Evolutionary conservation across 2,113 vertebrate species (phyloP), one percentile per base, ranked within the genome.

Genomic region (Catharus fuscescens): DNA sequence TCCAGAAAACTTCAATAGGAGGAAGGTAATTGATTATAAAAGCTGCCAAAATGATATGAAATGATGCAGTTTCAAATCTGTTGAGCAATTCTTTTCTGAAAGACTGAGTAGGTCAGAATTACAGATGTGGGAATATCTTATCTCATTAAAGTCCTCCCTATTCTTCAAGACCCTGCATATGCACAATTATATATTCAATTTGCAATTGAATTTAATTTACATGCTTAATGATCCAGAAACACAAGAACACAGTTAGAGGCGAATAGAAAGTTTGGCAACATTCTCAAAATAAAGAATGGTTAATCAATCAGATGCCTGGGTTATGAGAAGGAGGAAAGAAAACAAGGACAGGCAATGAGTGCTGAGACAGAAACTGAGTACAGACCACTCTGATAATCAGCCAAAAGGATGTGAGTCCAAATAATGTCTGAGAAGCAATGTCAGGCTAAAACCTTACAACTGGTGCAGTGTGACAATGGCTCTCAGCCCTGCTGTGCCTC

Each of bases 171-270:
- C 64, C 50, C 71, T 86, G 77, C 38, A 59, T 48, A 62, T 34
- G 50, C 90, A 87, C 73, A 50, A 60, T 88, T 88, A 87, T 59
- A 81, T 86, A 93, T 86, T 95, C 88, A 54, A 72, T 92, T 94
- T 94, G 88, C 65, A 95, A 79, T 66, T 93, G 82, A 88, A 91
- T 95, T 90, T 79, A 96, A 94, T 92, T 95, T 94, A 81, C 88
- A 90, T 83, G 92, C 52, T 86, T 95, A 97, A 95, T 90, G 92
- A 95, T 90, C 94, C 80, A 83, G 91, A 96, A 97, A 92, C 52
- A 86, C 88, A 90, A 73, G 92, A 95, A 90, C 54, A 59, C 71
- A 83, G 81, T 82, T 92, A 93, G 29, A 86, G 88, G 25, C 21
- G 1, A 94, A 93, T 31, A 80, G 73, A 28, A 96, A 93, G 79